Evolutionary conservation across 2,113 vertebrate species (phyloP).

Genomic region (Montifringilla adamsi): DNA sequence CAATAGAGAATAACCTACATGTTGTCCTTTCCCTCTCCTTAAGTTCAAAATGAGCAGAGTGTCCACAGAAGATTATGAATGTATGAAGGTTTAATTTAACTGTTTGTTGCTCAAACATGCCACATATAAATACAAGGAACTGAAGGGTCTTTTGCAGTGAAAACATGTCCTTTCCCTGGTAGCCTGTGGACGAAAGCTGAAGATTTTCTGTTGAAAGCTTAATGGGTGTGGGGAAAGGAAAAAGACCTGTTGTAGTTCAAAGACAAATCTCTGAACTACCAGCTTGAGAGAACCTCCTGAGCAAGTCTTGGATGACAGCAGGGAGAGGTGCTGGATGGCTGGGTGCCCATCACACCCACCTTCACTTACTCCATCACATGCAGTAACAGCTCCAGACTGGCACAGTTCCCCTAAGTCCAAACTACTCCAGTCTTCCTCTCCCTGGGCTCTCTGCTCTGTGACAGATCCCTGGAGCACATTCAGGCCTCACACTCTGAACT

Average conservation of each 20-base stretch:
- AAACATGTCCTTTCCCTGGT: not conserved
- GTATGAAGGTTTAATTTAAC: not conserved
- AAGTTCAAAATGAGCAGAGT: not conserved
- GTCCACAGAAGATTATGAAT: not conserved
- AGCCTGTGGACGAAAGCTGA: not conserved
- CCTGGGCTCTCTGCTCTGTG: not conserved
- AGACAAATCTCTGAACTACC: not conserved
- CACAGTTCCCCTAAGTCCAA: not conserved
- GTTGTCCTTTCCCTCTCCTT: not conserved
- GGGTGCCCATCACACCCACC: not conserved
- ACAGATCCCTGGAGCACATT: not conserved
- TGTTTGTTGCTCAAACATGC: not conserved
- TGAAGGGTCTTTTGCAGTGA: not conserved
- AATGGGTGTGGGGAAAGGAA: not conserved
- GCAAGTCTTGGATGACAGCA: not conserved
- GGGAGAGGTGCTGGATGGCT: not conserved
- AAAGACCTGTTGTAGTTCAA: not conserved
- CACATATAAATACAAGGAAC: not conserved
- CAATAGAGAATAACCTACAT: not conserved
- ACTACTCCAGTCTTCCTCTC: not conserved
- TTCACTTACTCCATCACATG: rapidly evolving
- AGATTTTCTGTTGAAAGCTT: not conserved
- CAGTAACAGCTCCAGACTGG: not conserved
- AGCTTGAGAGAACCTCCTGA: not conserved
- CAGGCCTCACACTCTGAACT: not conserved